A percentile compares a stretch with the other conserved stretches of the same genome.
phyloP scores from a whole-genome alignment of 1,140 invertebrate species.

The Drosophila pectinifera region DNA sequence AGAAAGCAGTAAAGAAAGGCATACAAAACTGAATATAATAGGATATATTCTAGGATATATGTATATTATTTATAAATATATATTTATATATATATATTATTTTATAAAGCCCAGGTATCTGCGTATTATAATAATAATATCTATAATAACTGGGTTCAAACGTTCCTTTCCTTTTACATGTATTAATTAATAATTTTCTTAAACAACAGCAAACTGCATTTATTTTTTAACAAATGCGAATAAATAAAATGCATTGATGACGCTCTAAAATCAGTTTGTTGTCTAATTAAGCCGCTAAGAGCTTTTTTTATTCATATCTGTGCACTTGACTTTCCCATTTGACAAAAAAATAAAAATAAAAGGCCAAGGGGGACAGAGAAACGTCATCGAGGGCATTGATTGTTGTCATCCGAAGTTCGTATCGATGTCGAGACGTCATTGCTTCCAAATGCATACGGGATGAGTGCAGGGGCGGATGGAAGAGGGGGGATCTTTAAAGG shows the following conservation, averaged over 20 bases:
- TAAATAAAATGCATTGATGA: not conserved
- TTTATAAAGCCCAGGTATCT: too few relatives aligned
- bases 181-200: too few relatives aligned
- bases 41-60: too few relatives aligned
- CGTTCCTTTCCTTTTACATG: too few relatives aligned
- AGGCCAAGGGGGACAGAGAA: slow-evolving; percentile 17
- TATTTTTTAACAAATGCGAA: not conserved
- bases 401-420: slow-evolving; percentile 34
- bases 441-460: slow-evolving; percentile 7
- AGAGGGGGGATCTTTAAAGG: not conserved
- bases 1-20: too few relatives aligned
- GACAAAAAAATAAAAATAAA: slow-evolving; percentile 6
- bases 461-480: slow-evolving; percentile 3
- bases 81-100: too few relatives aligned
- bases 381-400: slow-evolving; percentile 39
- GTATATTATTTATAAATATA: too few relatives aligned
- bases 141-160: too few relatives aligned
- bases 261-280: not conserved
- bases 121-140: too few relatives aligned
- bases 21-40: too few relatives aligned
- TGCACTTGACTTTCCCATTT: slow-evolving; percentile 26
- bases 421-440: slow-evolving; percentile 26
- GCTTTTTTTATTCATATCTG: not conserved
- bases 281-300: slow-evolving; percentile 2
- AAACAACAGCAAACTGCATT: not conserved